Evolutionary conservation across 2,113 vertebrate species (phyloP), one percentile per base, ranked within the genome.

Genomic region (Cranoglanis bouderius): DNA sequence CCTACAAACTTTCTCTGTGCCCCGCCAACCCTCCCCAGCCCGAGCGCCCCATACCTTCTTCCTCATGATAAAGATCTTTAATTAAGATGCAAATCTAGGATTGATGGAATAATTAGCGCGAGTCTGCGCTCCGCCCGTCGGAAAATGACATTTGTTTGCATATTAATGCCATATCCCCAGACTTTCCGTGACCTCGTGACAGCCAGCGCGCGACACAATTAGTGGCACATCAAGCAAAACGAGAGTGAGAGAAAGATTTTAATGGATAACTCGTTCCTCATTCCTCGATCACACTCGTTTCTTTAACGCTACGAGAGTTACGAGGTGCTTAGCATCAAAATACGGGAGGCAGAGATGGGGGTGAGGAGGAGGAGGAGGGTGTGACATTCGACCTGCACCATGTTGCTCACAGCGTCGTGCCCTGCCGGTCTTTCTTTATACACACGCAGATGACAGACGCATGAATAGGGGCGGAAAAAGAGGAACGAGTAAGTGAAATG

Each of bases 61-160:
- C 86, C 88, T 84, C 88, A 87, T 90, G 93, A 93, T 92, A 92
- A 75, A 91, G 85, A 93, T 92, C 93, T 93, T 93, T 93, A 93
- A 93, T 93, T 93, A 92, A 91, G 92, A 93, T 93, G 87, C 88
- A 91, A 91, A 92, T 91, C 92, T 92, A 70, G 85, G 89, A 90
- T 88, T 91, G 93, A 92, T 93, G 92, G 91, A 92, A 90, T 91
- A 92, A 93, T 91, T 93, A 92, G 91, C 72, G 77, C 84, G 65
- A 87, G 90, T 59, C 90, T 88, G 91, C 19, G 46, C 89, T n/a
- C 78, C 75, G 43, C 70, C 51, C 82, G 88, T 89, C 84, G 88
- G 65, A 87, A 91, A 91, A 89, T 91, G 86, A 91, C 89, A 91
- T 91, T 93, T 92, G 91, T 91, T 91, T 92, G 93, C 93, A 92